Base-by-base conservation (phyloP, 2,888 invertebrate species). In the Ischnura elegans region DNA sequence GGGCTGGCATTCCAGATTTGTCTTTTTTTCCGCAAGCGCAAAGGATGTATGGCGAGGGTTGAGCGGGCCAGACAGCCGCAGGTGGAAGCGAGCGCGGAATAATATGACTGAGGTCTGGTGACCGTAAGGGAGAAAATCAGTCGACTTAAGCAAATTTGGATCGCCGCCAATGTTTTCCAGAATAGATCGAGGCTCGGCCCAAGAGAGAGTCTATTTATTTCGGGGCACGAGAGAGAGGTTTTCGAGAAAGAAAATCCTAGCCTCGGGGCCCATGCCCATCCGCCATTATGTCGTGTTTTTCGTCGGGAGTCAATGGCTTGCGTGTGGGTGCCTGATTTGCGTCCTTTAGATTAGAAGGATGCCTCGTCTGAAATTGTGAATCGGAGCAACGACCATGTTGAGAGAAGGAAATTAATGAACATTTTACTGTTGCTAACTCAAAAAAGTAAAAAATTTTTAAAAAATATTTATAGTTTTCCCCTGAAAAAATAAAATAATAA, bases 141-240 rank as follows among this genome's bases (percentile, higher is more conserved):
- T 90, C 61, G 90, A 90, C 90, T 90, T 90, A 90, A 90, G 61
- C 90, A 90, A 61, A 90, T 90, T 90, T 90, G 90, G 90, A 90
- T 61, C 43, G 90, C 42, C 29, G 90, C 90, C 90, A 90, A 90
- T 90, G 90, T 90, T 90, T 90, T 90, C 90, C 90, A 90, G 90
- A 90, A 90, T 90, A 90, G 90, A 90, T 90, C 45, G 90, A 90
- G 90, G 90, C 90, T 90, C 90, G n/a, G n/a, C 43, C 45, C 61
- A 51, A 51, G 55, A 90, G 55, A 87, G 61, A 90, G 61, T 55
- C 90, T 90, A 90, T 90, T 90, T 90, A 90, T 90, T 90, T 90
- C 90, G 61, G 61, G 90, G 36, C 76, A 36, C 76, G 76, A 61
- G 43, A n/a, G n/a, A n/a, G 90, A n/a, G 61, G 90, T 90, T 90